Evolutionary conservation across 2,113 vertebrate genomes (phyloP), one percentile per base, ranked within the genome.

Genomic region (Nansenia antarctica): DNA sequence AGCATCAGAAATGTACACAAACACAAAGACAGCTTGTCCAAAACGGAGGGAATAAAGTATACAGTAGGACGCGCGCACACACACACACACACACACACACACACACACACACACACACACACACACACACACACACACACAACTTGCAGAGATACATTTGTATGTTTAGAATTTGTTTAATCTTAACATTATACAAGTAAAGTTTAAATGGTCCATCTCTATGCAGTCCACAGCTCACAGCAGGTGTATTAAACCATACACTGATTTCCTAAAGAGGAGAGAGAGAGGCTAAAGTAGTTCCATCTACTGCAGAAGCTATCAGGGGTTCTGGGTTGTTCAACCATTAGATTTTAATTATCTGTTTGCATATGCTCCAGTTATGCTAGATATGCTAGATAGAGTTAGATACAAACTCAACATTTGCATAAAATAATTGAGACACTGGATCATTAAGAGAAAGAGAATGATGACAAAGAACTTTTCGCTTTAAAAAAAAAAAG

Each of bases 1-100:
- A 58, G 62, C 47, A 20, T 15, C 27, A 82, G 79, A 79, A 74
- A 78, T 66, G 54, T 49, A 54, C 63, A 66, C 49, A 67, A 71
- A 11, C 52, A n/a, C 45, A 80, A 67, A 35, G 20, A 82, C 49
- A 74, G 67, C 52, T 68, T 72, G 60, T 72, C 70, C 72, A 53
- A 34, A 42, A 42, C 11, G 14, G n/a, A 42, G 39, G 39, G 39
- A 42, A 15, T 14, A 1, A 42, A 15, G 14, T 15, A 18, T 11
- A 42, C 12, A 42, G 39, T 42, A 49, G 18, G 5, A 49, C 45
- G 18, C 15, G 15, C 37, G 15, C 37, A 39, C 37, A 14, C 37
- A 39, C 6, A 35, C 5, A 8, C 5, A 35, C 1, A 3, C 39
- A 45, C 14, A 45, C 37, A 2, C 37, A 39, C 37, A 45, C 11